Conservation (phyloP, 2,113 vertebrate genomes). For the Pongo abelii region DNA sequence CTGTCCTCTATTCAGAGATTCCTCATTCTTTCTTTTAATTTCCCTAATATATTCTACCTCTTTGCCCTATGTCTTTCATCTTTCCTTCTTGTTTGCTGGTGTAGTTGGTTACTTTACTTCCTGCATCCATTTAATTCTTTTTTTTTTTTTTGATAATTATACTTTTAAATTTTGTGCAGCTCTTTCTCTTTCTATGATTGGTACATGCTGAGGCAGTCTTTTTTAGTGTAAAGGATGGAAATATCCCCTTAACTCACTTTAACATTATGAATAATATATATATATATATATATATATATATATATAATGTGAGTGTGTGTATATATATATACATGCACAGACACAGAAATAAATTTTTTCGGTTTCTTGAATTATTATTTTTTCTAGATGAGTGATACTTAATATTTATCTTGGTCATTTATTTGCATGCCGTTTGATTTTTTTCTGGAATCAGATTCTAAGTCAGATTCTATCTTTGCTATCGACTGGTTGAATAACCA, state of each 20-base stretch:
- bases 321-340: too few species aligned
- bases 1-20: neutral
- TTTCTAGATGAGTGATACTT: neutral
- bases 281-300: too few species aligned
- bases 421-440: neutral
- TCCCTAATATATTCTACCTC: neutral
- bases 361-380: neutral
- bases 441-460: neutral
- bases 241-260: neutral
- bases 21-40: neutral
- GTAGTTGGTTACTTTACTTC: neutral
- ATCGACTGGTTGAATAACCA: neutral
- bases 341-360: neutral
- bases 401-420: slow-evolving; percentile 3
- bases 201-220: neutral
- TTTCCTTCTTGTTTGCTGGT: neutral
- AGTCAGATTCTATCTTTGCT: slow-evolving; percentile 4
- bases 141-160: neutral
- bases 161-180: neutral
- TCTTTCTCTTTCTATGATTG: neutral
- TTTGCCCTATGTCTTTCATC: neutral
- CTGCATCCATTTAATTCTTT: neutral
- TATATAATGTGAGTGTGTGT: too few species aligned
- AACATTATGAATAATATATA: neutral
- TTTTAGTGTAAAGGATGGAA: neutral